Evolutionary conservation across 2,888 invertebrate species (phyloP), one percentile per base, ranked within the genome.

Genomic region (Melieria omissa): DNA sequence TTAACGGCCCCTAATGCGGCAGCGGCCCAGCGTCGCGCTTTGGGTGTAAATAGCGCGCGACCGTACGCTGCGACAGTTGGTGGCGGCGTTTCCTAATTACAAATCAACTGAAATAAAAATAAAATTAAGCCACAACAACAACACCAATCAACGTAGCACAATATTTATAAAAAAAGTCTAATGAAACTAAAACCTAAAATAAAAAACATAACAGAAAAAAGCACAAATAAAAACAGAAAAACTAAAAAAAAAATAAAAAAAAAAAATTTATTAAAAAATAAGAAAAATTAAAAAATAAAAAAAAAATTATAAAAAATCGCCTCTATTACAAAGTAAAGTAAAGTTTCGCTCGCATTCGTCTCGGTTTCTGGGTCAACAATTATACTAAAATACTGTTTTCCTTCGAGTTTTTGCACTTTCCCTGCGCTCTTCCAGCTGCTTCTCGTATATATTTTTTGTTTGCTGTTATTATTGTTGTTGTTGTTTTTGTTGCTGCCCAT

Each of bases 81-180:
- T 79, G 81, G 82, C 80, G 85, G 81, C 81, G 80, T 79, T 82
- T 80, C 80, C 79, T 84, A 85, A 84, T 84, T 84, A 82, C 84
- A 83, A 83, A 84, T 81, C 83, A 84, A 81, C 80, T 81, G 75
- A 80, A 79, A 77, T 78, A 73, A 77, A 76, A 74, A 75, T 76
- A 78, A 76, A 75, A 70, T 71, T 73, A 44, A 61, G 45, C 42
- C 12, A 49, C 4, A 14, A 44, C 9, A 44, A 41, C n/a, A 62
- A 14, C 44, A 44, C 16, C 46, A 62, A 10, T 4, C 47, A 55
- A 1, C 2, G 5, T 14, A 3, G n/a, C 47, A 62, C 8, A 62
- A 41, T 12, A 8, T 8, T 8, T 41, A n/a, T n/a, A n/a, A 5
- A 12, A 55, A 41, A 65, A 45, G 16, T 29, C 4, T 12, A 14